Evolutionary conservation across 2,888 invertebrate species (phyloP), one percentile per base, ranked within the genome.

Genomic region (Coronaproctus castanopsis): DNA sequence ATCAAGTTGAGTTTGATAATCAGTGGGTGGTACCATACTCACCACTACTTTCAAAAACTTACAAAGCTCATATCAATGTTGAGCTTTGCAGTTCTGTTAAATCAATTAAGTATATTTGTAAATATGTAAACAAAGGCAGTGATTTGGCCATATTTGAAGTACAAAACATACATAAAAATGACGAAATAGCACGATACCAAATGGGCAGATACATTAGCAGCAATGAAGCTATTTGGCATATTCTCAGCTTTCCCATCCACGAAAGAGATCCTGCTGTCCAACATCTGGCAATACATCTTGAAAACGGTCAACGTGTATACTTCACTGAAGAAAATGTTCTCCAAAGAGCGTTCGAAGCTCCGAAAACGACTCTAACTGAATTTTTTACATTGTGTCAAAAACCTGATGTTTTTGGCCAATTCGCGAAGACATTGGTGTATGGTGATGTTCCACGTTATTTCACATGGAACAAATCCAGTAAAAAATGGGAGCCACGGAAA

Each of bases 21-120:
- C 24, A 63, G 49, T 66, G 65, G 65, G 56, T 65, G 2, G 65
- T 66, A 23, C 65, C 65, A 23, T 64, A 62, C 59, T 60, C 54
- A 24, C 65, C 63, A 48, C 20, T 63, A 19, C 57, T 63, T 5
- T 66, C 64, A 21, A 62, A 66, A 21, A 65, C 56, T 18, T 65
- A 62, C 52, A 65, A 70, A 24, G 66, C 68, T 2, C 70, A 70
- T 58, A 66, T 67, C 18, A 72, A 73, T 63, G 70, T 73, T 14
- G 72, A 71, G 59, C 68, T 56, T 58, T 74, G 73, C 62, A 68
- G 66, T 64, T 73, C 72, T 0, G 70, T 74, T 0, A 69, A 71
- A 59, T 63, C 66, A 5, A 70, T 71, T 21, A 71, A 71, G 66
- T 72, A 70, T 61, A 67, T 71, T 62, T 70, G 69, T 63, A 70